phyloP scores from a whole-genome alignment of 2,888 invertebrate species.

The Parochlus steinenii region DNA sequence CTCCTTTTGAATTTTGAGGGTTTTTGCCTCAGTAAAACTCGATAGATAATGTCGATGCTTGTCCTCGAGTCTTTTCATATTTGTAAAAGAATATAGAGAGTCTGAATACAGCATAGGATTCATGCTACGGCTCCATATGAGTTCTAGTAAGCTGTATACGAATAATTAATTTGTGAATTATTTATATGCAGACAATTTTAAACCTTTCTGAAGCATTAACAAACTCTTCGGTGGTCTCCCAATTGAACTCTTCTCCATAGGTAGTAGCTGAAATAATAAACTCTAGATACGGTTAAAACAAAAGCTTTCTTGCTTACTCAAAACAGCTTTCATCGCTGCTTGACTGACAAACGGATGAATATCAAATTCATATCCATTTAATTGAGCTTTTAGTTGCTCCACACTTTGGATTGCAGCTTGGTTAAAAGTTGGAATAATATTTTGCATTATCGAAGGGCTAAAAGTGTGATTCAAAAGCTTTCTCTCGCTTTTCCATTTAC shows the following conservation, averaged over 20 bases:
- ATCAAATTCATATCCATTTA: conserved; percentile 9
- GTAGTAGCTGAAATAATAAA: conserved; percentile 6
- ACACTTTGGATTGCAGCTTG: conserved; percentile 1
- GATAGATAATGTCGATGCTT: conserved; percentile 3
- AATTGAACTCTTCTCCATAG: conserved; percentile 6
- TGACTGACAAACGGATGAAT: conserved; percentile 1
- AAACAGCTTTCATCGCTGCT: conserved; percentile 8
- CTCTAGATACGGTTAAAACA: not conserved
- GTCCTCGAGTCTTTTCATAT: conserved; percentile 5
- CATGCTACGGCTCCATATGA: conserved; percentile 9
- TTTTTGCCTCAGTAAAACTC: conserved; percentile 10
- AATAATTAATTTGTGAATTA: no score
- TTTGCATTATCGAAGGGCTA: conserved; percentile 4
- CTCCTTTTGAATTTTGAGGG: not conserved
- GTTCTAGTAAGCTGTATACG: conserved; percentile 5
- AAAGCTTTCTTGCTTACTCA: conserved; percentile 4
- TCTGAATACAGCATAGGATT: conserved; percentile 4
- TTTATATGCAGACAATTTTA: no score
- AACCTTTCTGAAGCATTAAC: conserved; percentile 9
- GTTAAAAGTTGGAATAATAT: conserved; percentile 7
- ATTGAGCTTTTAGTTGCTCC: conserved; percentile 2
- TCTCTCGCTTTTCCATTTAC: conserved; percentile 8
- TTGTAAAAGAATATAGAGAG: conserved; percentile 7
- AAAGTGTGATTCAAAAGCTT: conserved; percentile 8
- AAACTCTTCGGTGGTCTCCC: conserved; percentile 2